Conservation (phyloP, 2,113 vertebrate genomes). For the Recurvirostra avosetta region DNA sequence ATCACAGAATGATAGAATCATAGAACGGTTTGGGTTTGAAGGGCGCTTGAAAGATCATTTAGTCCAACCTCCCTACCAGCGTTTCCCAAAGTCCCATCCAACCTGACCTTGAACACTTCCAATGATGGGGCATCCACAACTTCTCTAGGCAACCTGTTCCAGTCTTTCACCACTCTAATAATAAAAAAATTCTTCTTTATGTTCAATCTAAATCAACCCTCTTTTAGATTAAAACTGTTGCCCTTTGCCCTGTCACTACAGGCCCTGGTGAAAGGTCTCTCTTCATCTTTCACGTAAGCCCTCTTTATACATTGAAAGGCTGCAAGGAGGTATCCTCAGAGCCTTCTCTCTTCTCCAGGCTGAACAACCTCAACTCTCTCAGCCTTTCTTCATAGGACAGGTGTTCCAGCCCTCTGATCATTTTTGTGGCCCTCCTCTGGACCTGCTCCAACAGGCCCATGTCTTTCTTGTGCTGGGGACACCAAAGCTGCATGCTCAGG, state of each 20-base stretch:
- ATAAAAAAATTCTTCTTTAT: background rate
- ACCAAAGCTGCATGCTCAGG: background rate
- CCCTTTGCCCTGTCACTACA: background rate
- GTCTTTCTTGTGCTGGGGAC: too few relatives aligned
- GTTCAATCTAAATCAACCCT: background rate
- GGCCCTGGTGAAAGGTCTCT: background rate
- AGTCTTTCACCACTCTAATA: background rate
- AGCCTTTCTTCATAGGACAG: background rate
- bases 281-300: background rate
- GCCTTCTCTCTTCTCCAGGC: background rate
- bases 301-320: background rate
- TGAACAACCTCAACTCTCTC: background rate
- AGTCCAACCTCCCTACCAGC: background rate
- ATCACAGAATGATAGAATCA: background rate
- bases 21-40: background rate
- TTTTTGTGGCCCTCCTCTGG: background rate
- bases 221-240: background rate
- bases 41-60: background rate
- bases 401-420: background rate
- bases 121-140: background rate
- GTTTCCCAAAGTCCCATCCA: background rate
- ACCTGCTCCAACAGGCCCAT: background rate
- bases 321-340: fast-evolving
- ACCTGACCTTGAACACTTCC: background rate
- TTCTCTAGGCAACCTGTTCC: background rate